Conservation (phyloP, 2,888 invertebrate genomes). For the Horisme vitalbata region DNA sequence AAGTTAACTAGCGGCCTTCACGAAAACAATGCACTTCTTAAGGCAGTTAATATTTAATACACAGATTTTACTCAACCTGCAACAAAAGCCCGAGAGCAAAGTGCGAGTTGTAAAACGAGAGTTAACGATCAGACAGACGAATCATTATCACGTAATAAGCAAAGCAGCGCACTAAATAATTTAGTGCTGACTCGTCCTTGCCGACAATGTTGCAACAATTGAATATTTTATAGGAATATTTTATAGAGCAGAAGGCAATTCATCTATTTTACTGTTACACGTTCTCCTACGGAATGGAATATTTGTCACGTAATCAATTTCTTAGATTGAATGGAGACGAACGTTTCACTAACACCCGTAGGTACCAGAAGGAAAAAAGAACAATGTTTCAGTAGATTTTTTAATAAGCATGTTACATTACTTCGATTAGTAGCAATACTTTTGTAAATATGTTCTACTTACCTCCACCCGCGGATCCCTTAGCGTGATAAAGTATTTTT, state of each 20-base stretch:
- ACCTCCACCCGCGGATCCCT: no score
- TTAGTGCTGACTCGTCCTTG: slow-evolving; percentile 60
- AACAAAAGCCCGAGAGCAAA: slow-evolving; percentile 35
- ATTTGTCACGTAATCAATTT: no score
- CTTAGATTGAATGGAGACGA: no score
- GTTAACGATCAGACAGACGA: slow-evolving; percentile 38
- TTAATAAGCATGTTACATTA: no score
- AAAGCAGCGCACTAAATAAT: slow-evolving; percentile 51
- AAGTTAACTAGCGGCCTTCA: slow-evolving; percentile 9
- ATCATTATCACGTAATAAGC: slow-evolving; percentile 56
- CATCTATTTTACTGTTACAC: slow-evolving; percentile 57
- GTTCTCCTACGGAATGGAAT: no score
- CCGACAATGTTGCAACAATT: slow-evolving; percentile 54
- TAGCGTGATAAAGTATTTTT: no score
- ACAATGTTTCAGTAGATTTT: no score
- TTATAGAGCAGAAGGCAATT: slow-evolving; percentile 48
- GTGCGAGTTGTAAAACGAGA: slow-evolving; percentile 36
- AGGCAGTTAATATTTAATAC: slow-evolving; percentile 10
- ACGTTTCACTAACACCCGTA: no score
- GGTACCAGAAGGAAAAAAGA: no score
- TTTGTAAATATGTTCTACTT: no score
- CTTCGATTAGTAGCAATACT: no score
- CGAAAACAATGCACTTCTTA: slow-evolving; percentile 8
- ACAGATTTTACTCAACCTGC: slow-evolving; percentile 9
- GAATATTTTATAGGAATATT: slow-evolving; percentile 60